phyloP scores from a whole-genome alignment of 1,140 invertebrate genomes.

The Adoxophyes honmai region DNA sequence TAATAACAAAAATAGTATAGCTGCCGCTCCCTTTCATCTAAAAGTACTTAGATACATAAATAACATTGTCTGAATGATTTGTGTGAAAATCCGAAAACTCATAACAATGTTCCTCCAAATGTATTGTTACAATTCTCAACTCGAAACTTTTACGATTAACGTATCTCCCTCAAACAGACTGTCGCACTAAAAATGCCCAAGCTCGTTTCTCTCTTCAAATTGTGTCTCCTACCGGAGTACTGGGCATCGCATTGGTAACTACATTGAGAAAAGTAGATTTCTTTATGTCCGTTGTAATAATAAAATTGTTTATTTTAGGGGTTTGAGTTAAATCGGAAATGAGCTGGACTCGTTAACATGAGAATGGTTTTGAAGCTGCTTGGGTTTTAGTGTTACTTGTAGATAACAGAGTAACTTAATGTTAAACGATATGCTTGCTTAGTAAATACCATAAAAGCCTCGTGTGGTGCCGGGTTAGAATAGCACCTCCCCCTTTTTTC shows the following conservation, averaged over 20 bases:
- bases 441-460: too few species aligned
- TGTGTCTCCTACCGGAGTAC: neutral
- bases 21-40: too few species aligned
- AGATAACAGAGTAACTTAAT: too few species aligned
- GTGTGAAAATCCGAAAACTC: constrained; percentile 15
- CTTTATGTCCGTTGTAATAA: constrained; percentile 13
- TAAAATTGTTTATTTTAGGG: constrained; percentile 15
- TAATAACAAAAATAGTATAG: neutral
- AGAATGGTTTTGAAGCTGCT: too few species aligned
- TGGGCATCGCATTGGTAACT: neutral
- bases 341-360: neutral
- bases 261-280: constrained; percentile 10
- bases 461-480: too few species aligned
- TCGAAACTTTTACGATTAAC: constrained; percentile 12
- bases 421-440: too few species aligned
- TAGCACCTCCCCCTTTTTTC: too few species aligned
- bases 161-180: constrained; percentile 4
- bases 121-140: constrained; percentile 11
- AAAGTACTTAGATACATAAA: too few species aligned
- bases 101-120: constrained; percentile 13
- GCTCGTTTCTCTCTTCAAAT: neutral
- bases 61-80: constrained; percentile 8
- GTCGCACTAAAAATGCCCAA: neutral
- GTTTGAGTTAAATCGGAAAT: constrained; percentile 14
- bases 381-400: too few species aligned